These are phyloP conservation scores for Scolopax rusticola DNA, from an alignment of 2,797 vertebrate genomes.

Conservation along the genomic window DNA sequence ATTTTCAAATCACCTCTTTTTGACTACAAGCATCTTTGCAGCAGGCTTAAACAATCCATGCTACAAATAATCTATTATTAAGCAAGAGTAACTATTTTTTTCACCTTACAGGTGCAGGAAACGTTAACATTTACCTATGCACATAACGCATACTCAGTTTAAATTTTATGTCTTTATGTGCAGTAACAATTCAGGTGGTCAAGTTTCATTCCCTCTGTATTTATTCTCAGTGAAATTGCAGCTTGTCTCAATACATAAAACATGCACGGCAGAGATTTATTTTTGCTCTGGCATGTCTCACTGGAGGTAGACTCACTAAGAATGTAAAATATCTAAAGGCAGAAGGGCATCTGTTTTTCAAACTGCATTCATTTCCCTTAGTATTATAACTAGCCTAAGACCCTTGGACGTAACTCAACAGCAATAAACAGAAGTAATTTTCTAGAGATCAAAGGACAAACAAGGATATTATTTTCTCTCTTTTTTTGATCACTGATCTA, in stretches of 20 bases:
- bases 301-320: neutral
- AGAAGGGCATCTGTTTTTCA: conserved; percentile 45
- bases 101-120: neutral
- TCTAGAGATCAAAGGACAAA: conserved; percentile 42
- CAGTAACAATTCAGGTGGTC: neutral
- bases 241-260: conserved; percentile 25
- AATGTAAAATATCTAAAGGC: conserved; percentile 8
- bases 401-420: neutral
- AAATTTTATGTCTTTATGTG: neutral
- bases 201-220: neutral
- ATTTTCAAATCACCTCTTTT: neutral
- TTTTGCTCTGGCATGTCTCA: neutral
- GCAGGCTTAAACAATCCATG: neutral
- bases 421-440: conserved; percentile 1
- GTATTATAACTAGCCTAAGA: conserved; percentile 5
- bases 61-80: neutral
- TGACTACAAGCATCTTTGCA: neutral
- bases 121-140: neutral
- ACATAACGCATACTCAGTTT: neutral
- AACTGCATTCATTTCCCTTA: conserved; percentile 6
- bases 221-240: neutral
- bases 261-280: neutral
- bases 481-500: conserved; percentile 27
- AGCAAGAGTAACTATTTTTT: too few relatives aligned
- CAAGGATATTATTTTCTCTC: conserved; percentile 3